Conservation (phyloP, 1,140 invertebrate genomes). For the Euura saliciscinereae region DNA sequence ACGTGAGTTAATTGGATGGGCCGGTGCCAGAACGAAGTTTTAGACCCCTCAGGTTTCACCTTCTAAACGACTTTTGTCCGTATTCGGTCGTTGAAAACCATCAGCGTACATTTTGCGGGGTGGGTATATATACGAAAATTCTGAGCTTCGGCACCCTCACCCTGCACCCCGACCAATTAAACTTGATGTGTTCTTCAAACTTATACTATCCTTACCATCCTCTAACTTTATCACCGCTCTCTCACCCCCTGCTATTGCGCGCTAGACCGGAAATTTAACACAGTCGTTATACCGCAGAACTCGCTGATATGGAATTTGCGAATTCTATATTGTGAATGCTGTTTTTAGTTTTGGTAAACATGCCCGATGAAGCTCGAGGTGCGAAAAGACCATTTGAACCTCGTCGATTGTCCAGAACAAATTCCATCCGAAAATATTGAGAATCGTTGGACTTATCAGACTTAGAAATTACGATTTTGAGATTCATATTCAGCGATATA, state of each 20-base stretch:
- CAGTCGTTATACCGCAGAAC: background rate
- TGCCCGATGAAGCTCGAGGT: background rate
- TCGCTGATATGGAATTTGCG: background rate
- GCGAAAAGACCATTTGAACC: background rate
- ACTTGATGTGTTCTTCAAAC: constrained; percentile 7
- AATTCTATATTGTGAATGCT: background rate
- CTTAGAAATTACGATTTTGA: no score
- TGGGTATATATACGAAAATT: no score
- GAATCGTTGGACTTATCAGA: no score
- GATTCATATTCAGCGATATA: no score
- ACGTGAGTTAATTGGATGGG: background rate
- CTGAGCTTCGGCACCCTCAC: no score
- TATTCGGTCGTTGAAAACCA: no score
- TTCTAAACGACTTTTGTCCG: background rate
- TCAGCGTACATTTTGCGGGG: no score
- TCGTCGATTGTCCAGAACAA: no score
- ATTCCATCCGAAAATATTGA: no score
- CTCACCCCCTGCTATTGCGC: background rate
- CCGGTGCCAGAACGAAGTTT: background rate
- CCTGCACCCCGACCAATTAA: background rate
- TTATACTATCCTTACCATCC: background rate
- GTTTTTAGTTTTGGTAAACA: background rate
- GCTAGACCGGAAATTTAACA: background rate
- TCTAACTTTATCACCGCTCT: background rate
- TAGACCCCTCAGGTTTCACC: background rate